Percentiles rank a stretch among this genome's conserved stretches.
Evolutionary conservation across 2,888 invertebrate genomes (phyloP).

Genomic region (Erebia ligea): DNA sequence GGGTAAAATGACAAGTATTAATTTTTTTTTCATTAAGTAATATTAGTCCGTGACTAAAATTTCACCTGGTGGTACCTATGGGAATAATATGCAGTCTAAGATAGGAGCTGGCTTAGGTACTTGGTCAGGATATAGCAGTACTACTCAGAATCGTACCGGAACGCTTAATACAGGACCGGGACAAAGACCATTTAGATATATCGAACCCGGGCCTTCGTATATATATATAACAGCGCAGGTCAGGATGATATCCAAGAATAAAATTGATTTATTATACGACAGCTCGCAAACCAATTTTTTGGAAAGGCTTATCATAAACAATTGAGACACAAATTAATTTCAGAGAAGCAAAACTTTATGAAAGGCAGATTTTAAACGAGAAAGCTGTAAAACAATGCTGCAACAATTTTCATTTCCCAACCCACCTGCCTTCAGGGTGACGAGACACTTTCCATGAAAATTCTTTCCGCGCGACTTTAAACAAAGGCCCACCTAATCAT

Average conservation of each 20-base stretch:
- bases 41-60: no score
- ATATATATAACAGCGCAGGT: no score
- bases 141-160: no score
- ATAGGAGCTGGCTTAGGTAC: no score
- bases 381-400: constrained; percentile 17
- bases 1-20: no score
- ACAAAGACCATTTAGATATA: no score
- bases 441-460: neutral
- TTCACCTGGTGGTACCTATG: no score
- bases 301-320: neutral
- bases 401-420: constrained; percentile 21
- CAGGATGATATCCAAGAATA: neutral
- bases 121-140: no score
- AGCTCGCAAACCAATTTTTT: neutral
- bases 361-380: neutral
- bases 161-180: no score
- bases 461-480: neutral
- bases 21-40: no score
- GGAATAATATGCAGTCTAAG: no score
- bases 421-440: constrained; percentile 11
- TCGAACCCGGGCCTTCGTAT: no score
- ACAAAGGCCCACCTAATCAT: constrained; percentile 7
- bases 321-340: neutral
- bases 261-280: neutral
- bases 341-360: neutral